A percentile compares a stretch with the other conserved stretches of the same genome.
Conservation (phyloP, 1,140 invertebrate genomes). For the Euura saliciscinereae region DNA sequence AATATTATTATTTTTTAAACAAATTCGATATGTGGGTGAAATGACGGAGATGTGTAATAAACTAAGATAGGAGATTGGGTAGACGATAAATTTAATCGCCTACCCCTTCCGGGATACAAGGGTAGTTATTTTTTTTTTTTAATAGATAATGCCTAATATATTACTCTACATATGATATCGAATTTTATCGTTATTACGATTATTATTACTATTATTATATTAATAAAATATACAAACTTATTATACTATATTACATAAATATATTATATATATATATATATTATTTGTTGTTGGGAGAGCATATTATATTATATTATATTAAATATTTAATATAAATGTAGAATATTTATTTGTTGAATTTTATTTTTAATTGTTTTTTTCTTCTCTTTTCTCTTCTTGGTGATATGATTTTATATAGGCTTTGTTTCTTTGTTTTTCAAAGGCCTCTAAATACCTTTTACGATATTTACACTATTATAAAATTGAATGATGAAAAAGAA, state of each 20-base stretch:
- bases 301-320: background rate
- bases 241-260: background rate
- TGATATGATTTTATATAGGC: constrained; percentile 4
- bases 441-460: background rate
- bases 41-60: background rate
- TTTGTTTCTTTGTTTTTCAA: background rate
- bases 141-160: constrained; percentile 53
- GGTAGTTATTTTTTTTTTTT: constrained; percentile 45
- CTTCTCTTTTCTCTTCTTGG: background rate
- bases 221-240: constrained; percentile 23
- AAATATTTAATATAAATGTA: background rate
- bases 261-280: constrained; percentile 8
- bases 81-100: constrained; percentile 7
- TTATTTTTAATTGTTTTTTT: no score
- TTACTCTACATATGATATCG: constrained; percentile 25
- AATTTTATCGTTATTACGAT: constrained; percentile 15
- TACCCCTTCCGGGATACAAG: constrained; percentile 54
- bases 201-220: constrained; percentile 24
- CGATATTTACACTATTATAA: background rate
- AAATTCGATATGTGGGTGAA: background rate
- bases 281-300: constrained; percentile 57
- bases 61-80: background rate
- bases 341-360: constrained; percentile 2
- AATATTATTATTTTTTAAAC: background rate
- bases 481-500: no score